A percentile compares a stretch with the other conserved stretches of the same genome.
phyloP scores from a whole-genome alignment of 1,140 invertebrate species.

The Drosophila eugracilis region DNA sequence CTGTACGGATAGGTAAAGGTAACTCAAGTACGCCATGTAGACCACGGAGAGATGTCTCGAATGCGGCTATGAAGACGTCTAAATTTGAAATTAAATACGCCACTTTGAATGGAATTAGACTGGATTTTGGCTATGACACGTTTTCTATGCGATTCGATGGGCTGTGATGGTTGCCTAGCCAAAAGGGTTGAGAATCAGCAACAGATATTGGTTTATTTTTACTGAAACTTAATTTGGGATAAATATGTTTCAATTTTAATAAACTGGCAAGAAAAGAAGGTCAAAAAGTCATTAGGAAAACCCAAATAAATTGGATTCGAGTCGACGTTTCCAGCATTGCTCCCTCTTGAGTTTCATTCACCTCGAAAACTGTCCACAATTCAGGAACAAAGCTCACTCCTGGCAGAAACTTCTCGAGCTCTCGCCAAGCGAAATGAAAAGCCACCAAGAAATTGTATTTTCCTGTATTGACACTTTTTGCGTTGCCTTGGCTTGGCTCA shows the following conservation, averaged over 20 bases:
- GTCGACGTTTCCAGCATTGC: conserved; percentile 23
- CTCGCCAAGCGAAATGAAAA: conserved; percentile 25
- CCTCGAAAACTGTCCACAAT: conserved; percentile 5
- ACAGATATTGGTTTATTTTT: no score
- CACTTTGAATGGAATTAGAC: conserved; percentile 74
- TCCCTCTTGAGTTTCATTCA: conserved; percentile 5
- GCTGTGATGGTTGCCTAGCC: not conserved
- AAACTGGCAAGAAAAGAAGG: no score
- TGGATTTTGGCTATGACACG: conserved; percentile 51
- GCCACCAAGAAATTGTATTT: conserved; percentile 22
- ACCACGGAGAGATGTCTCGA: conserved; percentile 37
- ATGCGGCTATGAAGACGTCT: conserved; percentile 68
- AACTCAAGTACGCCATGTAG: conserved; percentile 21
- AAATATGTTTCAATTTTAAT: no score
- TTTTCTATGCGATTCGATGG: conserved; percentile 50
- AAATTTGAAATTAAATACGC: conserved; percentile 79
- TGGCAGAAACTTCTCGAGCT: conserved; percentile 18
- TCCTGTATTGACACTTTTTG: conserved; percentile 55
- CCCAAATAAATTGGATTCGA: conserved; percentile 8
- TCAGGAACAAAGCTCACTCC: conserved; percentile 30
- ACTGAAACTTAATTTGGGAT: no score
- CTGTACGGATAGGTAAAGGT: not conserved
- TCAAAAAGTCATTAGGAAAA: conserved; percentile 1
- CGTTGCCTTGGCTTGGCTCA: conserved; percentile 41
- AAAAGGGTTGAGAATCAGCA: conserved; percentile 3